phyloP scores from a whole-genome alignment of 2,797 vertebrate genomes.

The Coccyzus lansbergi region DNA sequence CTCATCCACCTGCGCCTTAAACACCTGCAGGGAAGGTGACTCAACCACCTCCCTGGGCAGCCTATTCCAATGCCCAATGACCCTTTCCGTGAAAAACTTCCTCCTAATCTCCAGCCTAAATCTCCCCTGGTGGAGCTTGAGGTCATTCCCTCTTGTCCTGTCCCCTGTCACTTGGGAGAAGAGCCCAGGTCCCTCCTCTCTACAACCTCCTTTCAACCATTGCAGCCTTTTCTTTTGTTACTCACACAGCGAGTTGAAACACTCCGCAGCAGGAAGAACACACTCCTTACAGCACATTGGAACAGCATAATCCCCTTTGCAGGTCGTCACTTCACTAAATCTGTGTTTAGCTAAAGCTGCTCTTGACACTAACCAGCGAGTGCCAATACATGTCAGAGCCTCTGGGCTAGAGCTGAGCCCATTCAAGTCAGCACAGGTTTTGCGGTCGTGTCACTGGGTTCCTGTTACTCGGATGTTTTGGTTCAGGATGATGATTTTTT shows the following conservation, averaged over 20 bases:
- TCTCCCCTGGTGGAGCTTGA: too few species aligned
- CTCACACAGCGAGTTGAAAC: accelerated
- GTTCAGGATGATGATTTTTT: not conserved
- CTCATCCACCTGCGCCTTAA: too few species aligned
- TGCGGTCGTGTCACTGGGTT: accelerated
- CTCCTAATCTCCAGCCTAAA: too few species aligned
- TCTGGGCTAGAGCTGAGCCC: not conserved
- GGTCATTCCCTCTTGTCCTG: too few species aligned
- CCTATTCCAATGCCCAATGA: too few species aligned
- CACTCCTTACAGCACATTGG: accelerated
- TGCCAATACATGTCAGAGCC: not conserved
- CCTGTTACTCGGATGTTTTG: not conserved
- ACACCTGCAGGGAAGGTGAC: too few species aligned
- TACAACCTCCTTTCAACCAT: too few species aligned
- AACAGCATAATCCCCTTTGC: not conserved
- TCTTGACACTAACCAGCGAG: not conserved
- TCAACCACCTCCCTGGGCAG: too few species aligned
- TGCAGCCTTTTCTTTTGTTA: not conserved
- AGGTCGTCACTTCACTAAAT: not conserved
- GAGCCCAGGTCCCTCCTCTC: too few species aligned
- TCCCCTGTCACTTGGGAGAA: too few species aligned
- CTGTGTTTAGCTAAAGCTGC: not conserved
- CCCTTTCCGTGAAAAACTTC: too few species aligned
- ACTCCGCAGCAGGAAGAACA: not conserved
- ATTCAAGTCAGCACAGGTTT: accelerated